These are phyloP conservation scores for Dermatemys mawii DNA, from an alignment of 2,113 vertebrate species.

Conservation along the genomic window DNA sequence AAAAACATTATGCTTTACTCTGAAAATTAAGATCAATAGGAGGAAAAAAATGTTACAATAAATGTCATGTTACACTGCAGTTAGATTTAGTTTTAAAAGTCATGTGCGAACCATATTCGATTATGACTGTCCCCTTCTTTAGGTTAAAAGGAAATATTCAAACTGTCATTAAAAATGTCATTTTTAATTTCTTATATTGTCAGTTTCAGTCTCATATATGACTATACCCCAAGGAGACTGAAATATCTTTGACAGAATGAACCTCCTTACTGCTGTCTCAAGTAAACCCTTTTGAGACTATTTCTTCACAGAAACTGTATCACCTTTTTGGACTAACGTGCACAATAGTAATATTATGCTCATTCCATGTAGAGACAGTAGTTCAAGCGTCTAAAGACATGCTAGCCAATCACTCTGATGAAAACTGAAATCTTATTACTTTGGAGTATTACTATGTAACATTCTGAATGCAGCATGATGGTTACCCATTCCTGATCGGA, in stretches of 20 bases:
- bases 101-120: not conserved
- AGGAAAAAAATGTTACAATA: not conserved
- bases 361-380: not conserved
- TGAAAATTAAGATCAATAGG: not conserved
- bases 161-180: not conserved
- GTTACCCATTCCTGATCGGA: not conserved
- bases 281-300: not conserved
- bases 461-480: conserved; percentile 24
- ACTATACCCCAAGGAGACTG: not conserved
- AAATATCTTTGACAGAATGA: not conserved
- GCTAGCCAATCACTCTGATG: not conserved
- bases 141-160: not conserved
- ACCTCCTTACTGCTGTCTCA: conserved; percentile 3
- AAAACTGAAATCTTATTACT: conserved; percentile 30
- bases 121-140: not conserved
- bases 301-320: not conserved
- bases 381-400: not conserved
- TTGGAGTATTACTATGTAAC: not conserved
- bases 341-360: not conserved
- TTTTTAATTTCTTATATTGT: not conserved
- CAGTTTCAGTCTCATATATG: not conserved
- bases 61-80: not conserved
- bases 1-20: not conserved
- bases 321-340: not conserved
- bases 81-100: not conserved